Conservation (phyloP, 1,140 invertebrate species). For the Asbolus verrucosus region DNA sequence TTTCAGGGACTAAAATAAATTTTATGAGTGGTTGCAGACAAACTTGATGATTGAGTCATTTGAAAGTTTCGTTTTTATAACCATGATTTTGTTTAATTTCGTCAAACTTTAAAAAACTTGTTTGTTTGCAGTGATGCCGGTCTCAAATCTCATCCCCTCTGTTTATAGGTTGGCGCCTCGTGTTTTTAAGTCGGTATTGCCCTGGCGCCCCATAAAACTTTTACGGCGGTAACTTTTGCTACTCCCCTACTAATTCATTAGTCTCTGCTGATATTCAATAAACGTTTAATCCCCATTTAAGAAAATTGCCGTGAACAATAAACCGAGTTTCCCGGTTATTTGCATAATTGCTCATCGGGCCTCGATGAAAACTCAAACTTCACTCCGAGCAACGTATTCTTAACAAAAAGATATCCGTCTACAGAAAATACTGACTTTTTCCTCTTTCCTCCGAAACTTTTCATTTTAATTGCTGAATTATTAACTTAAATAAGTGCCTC, state of each 20-base stretch:
- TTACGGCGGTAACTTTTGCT: conserved; percentile 21
- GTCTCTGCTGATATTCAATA: conserved; percentile 27
- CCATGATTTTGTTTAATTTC: too few species aligned
- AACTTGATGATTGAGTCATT: too few species aligned
- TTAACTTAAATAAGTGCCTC: conserved; percentile 6
- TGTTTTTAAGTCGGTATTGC: conserved; percentile 21
- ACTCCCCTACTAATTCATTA: conserved; percentile 16
- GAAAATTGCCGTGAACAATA: conserved; percentile 27
- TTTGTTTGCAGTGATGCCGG: neutral
- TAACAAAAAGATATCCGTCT: neutral
- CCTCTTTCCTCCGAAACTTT: neutral
- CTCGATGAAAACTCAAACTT: conserved; percentile 36
- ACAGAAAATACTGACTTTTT: conserved; percentile 1
- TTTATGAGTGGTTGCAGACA: too few species aligned
- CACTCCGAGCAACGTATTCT: conserved; percentile 5
- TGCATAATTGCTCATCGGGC: conserved; percentile 26
- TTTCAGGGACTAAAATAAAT: too few species aligned
- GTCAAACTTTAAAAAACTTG: conserved; percentile 3
- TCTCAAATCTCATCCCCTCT: neutral
- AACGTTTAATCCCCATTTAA: conserved; percentile 34
- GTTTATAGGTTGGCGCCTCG: conserved; percentile 28
- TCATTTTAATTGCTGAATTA: conserved; percentile 9
- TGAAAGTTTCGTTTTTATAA: too few species aligned
- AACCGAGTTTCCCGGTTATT: conserved; percentile 19
- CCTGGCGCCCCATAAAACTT: conserved; percentile 14